Conservation (phyloP, 2,888 invertebrate genomes). For the Ischnura elegans region DNA sequence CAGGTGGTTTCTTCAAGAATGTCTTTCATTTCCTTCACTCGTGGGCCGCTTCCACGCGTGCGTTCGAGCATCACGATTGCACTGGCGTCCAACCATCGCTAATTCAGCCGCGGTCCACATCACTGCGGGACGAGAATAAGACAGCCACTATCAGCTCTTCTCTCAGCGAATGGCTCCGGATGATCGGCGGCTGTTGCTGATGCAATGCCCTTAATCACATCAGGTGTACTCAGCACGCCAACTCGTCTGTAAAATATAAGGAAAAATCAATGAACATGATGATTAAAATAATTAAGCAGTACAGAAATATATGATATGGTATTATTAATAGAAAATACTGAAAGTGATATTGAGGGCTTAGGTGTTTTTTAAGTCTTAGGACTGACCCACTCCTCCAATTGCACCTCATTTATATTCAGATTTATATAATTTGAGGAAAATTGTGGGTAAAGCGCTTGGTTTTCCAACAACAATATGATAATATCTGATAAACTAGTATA, state of each 20-base stretch:
- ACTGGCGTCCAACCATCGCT: conserved; percentile 37
- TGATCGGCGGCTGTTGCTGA: conserved; percentile 61
- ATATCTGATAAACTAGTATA: too few relatives aligned
- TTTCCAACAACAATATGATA: too few relatives aligned
- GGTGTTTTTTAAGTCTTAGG: too few relatives aligned
- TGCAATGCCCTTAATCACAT: conserved; percentile 77
- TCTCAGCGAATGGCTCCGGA: not conserved
- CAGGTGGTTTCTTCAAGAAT: not conserved
- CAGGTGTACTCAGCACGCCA: conserved; percentile 97
- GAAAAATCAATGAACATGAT: conserved; percentile 72
- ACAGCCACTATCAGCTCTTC: not conserved
- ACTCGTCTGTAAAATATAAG: conserved; percentile 88
- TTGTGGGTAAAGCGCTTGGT: too few relatives aligned
- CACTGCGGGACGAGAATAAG: not conserved
- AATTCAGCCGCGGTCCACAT: conserved; percentile 23
- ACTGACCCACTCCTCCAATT: too few relatives aligned
- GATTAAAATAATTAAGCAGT: too few relatives aligned
- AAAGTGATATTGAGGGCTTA: too few relatives aligned
- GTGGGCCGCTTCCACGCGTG: not conserved
- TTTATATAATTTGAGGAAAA: too few relatives aligned
- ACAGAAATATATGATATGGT: too few relatives aligned
- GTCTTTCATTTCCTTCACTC: not conserved
- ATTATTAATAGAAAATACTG: too few relatives aligned
- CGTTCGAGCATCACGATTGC: conserved; percentile 28
- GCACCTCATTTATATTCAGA: too few relatives aligned